Conservation (phyloP, 1,140 invertebrate species). For the Habropoda laboriosa region DNA sequence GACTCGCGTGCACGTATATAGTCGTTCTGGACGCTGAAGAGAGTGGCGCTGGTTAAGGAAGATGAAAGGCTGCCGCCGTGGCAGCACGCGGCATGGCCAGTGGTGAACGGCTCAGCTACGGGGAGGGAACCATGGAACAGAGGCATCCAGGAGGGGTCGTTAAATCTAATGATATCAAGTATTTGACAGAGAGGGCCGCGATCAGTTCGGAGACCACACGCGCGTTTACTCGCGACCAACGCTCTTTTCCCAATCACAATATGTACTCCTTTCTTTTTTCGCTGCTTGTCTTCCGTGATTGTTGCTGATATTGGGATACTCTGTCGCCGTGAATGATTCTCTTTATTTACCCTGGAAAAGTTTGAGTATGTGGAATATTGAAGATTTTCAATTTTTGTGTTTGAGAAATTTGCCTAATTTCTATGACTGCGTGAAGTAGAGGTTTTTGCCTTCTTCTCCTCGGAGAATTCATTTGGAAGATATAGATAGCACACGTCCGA, state of each 20-base stretch:
- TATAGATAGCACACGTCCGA: too few species aligned
- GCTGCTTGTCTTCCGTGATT: too few species aligned
- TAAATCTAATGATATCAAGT: constrained; percentile 79
- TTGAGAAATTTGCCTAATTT: too few species aligned
- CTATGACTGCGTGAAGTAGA: too few species aligned
- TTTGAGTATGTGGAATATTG: too few species aligned
- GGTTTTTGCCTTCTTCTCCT: too few species aligned
- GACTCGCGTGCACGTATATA: constrained; percentile 43
- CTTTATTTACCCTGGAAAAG: too few species aligned
- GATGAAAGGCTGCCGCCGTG: constrained; percentile 76
- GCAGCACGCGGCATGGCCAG: constrained; percentile 73
- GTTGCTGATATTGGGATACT: too few species aligned
- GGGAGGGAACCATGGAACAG: constrained; percentile 23
- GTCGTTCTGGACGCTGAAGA: constrained; percentile 48
- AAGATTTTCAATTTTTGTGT: too few species aligned
- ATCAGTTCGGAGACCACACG: constrained; percentile 69
- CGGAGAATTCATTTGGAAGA: too few species aligned
- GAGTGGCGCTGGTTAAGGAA: constrained; percentile 73
- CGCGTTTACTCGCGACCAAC: background rate
- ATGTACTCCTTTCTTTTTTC: background rate
- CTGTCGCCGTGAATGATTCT: too few species aligned
- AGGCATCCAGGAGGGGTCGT: constrained; percentile 69
- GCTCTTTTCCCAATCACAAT: background rate
- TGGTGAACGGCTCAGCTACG: constrained; percentile 16
- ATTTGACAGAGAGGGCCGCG: constrained; percentile 70